These are phyloP conservation scores for Hippoglossus hippoglossus DNA, from an alignment of 2,797 vertebrate species.

Conservation along the genomic window DNA sequence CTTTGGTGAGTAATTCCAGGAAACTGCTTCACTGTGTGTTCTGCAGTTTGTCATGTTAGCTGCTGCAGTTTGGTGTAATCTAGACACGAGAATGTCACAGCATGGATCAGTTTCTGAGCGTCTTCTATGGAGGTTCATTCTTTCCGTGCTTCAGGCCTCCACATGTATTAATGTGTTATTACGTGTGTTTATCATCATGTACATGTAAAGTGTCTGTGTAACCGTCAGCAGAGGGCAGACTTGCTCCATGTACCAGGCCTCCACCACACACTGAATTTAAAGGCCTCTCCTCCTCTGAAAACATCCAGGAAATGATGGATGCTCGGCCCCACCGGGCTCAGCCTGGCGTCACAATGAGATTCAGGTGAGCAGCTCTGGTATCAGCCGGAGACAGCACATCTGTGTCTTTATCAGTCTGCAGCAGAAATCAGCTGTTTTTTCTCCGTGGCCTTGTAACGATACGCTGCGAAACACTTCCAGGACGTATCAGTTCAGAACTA, in stretches of 20 bases:
- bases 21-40: too few species aligned
- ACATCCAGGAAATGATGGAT: conserved; percentile 1
- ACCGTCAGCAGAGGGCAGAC: conserved; percentile 48
- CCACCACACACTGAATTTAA: background rate
- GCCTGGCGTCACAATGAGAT: conserved; percentile 16
- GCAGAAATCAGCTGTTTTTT: conserved; percentile 20
- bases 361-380: conserved; percentile 21
- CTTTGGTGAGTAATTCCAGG: too few species aligned
- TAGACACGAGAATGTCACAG: too few species aligned
- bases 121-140: too few species aligned
- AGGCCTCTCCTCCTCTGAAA: conserved; percentile 6
- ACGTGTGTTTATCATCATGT: too few species aligned
- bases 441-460: conserved; percentile 26
- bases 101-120: too few species aligned
- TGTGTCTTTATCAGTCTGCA: conserved; percentile 23
- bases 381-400: too few species aligned
- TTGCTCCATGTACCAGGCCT: conserved; percentile 10
- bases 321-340: conserved; percentile 15
- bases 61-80: too few species aligned
- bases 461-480: conserved; percentile 3
- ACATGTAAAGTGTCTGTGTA: too few species aligned
- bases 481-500: conserved; percentile 1
- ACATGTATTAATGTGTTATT: background rate
- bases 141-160: too few species aligned
- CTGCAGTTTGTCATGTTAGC: too few species aligned